A percentile compares a stretch with the other conserved stretches of the same genome.
Conservation (phyloP, 2,797 vertebrate species). For the Cyprinella venusta region DNA sequence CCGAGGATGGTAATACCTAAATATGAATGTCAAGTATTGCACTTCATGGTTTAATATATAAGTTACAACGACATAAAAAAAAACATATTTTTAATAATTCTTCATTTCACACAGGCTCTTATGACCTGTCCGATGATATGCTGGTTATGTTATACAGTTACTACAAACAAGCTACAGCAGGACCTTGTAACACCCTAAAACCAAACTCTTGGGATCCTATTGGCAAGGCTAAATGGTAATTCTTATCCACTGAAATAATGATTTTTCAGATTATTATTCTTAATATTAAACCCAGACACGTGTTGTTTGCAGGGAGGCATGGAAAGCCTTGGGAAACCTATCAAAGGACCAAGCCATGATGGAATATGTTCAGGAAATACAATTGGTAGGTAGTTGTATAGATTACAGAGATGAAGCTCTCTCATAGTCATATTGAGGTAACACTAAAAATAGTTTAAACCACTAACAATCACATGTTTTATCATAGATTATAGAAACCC, state of each 20-base stretch:
- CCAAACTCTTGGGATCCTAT: conserved; percentile 90
- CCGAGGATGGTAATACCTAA: conserved; percentile 84
- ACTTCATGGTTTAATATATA: neutral
- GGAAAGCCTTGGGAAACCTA: conserved; percentile 93
- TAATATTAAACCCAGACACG: conserved; percentile 30
- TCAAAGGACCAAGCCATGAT: conserved; percentile 94
- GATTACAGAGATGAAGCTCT: neutral
- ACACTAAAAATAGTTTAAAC: neutral
- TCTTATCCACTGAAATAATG: neutral
- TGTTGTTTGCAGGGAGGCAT: conserved; percentile 86
- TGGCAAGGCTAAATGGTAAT: conserved; percentile 92
- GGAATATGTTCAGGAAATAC: conserved; percentile 95
- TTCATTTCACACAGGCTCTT: conserved; percentile 80
- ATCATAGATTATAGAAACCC: conserved; percentile 93
- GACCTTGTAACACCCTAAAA: conserved; percentile 85
- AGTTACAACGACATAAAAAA: no score
- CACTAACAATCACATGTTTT: neutral
- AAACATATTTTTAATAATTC: neutral
- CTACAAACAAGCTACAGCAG: conserved; percentile 90
- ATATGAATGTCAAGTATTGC: neutral
- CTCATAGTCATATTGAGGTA: neutral
- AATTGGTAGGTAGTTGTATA: conserved; percentile 84
- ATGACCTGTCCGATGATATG: conserved; percentile 94
- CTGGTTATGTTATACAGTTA: conserved; percentile 95
- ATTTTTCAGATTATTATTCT: conserved; percentile 1